These are phyloP conservation scores for Cyprinodon brontotheroides DNA, from an alignment of 2,113 vertebrate species.

Conservation along the genomic window DNA sequence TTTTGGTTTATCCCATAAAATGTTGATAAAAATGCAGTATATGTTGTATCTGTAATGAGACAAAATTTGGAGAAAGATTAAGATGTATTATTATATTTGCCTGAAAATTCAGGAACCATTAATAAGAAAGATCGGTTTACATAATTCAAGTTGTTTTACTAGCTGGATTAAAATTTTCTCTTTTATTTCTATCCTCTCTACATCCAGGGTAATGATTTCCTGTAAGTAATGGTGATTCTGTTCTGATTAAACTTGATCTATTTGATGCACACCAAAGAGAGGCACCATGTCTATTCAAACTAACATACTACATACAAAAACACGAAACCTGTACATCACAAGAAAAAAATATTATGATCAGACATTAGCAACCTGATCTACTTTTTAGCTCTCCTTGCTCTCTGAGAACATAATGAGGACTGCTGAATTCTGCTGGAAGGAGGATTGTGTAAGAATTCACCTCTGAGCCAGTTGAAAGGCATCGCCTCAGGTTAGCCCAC, in stretches of 20 bases:
- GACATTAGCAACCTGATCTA: conserved; percentile 12
- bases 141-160: background rate
- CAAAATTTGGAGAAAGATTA: too few species aligned
- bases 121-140: background rate
- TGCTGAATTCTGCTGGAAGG: conserved; percentile 40
- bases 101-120: background rate
- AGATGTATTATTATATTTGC: too few species aligned
- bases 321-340: background rate
- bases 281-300: background rate
- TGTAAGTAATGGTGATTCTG: background rate
- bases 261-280: background rate
- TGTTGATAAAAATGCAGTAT: too few species aligned
- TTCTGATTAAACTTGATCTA: background rate
- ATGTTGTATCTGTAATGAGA: too few species aligned
- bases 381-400: conserved; percentile 3
- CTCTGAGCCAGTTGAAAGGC: conserved; percentile 63
- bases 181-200: background rate
- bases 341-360: background rate
- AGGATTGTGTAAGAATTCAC: conserved; percentile 57
- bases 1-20: too few species aligned
- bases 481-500: conserved; percentile 51
- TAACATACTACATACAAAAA: background rate
- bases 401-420: conserved; percentile 34
- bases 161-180: background rate
- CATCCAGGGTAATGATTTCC: background rate